These are phyloP conservation scores for Lophotriccus pileatus DNA, from an alignment of 2,797 vertebrate genomes.

Conservation along the genomic window DNA sequence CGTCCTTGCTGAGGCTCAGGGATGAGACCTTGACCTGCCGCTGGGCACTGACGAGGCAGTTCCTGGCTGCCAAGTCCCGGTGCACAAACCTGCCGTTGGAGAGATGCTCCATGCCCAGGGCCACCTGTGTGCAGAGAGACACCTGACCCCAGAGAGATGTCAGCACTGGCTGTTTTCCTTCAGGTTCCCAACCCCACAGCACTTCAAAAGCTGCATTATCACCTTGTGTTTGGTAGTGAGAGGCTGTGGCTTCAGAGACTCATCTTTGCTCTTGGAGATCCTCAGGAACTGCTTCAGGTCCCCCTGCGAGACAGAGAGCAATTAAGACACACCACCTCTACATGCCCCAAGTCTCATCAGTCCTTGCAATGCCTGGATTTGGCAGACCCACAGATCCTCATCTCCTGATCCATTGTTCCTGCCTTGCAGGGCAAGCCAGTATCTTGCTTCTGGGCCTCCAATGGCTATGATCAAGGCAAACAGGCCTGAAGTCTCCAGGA, in stretches of 20 bases:
- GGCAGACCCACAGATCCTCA: not conserved
- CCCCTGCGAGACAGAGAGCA: slow-evolving; percentile 76
- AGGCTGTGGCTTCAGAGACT: slow-evolving; percentile 89
- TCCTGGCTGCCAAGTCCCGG: slow-evolving; percentile 93
- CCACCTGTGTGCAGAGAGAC: slow-evolving; percentile 93
- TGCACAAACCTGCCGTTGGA: slow-evolving; percentile 94
- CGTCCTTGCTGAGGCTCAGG: slow-evolving; percentile 94
- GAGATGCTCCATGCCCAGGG: slow-evolving; percentile 94
- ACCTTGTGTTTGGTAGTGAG: slow-evolving; percentile 96
- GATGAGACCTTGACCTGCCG: slow-evolving; percentile 91
- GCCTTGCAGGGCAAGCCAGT: not conserved
- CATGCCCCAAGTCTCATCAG: not conserved
- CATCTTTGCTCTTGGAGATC: slow-evolving; percentile 95
- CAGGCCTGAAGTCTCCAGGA: not conserved
- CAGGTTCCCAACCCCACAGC: not conserved
- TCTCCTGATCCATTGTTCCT: not conserved
- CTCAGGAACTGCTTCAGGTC: slow-evolving; percentile 97
- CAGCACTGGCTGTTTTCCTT: not conserved
- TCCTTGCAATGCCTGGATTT: rapidly evolving
- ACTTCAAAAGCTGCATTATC: slow-evolving; percentile 1
- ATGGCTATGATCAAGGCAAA: not conserved
- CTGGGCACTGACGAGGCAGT: slow-evolving; percentile 93
- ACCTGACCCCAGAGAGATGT: slow-evolving; percentile 76
- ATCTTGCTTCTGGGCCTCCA: not conserved
- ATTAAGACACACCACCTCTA: not conserved